Evolutionary conservation across 1,140 invertebrate species (phyloP).

Genomic region (Tetramorium parvispinum): DNA sequence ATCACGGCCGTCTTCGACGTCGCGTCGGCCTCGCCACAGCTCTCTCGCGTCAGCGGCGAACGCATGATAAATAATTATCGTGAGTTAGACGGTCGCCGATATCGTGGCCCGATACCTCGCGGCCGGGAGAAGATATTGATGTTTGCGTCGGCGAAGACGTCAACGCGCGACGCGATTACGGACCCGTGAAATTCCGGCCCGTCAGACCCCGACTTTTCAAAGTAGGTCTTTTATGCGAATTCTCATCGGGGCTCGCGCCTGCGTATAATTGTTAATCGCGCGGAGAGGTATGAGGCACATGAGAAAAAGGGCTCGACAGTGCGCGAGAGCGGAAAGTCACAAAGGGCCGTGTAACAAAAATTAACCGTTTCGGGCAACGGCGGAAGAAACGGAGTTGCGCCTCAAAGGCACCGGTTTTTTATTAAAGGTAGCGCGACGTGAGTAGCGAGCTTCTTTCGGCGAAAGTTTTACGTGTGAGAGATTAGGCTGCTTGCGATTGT

Average conservation of each 20-base stretch:
- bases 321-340: background rate
- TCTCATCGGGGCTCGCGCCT: conserved; percentile 19
- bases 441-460: background rate
- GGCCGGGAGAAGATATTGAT: too few species aligned
- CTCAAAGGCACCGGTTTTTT: background rate
- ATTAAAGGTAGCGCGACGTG: background rate
- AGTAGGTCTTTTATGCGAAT: conserved; percentile 15
- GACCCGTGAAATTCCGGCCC: background rate
- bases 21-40: conserved; percentile 13
- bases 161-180: background rate
- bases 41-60: conserved; percentile 5
- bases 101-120: background rate
- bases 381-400: background rate
- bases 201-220: background rate
- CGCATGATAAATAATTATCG: conserved; percentile 45
- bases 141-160: too few species aligned
- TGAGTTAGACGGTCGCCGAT: conserved; percentile 40
- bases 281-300: background rate
- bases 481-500: background rate
- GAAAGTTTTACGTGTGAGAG: background rate
- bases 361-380: background rate
- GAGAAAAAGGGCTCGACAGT: background rate
- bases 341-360: background rate
- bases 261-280: conserved; percentile 19
- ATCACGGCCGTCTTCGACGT: background rate